Conservation (phyloP, 2,113 vertebrate genomes). For the Regulus satrapa region DNA sequence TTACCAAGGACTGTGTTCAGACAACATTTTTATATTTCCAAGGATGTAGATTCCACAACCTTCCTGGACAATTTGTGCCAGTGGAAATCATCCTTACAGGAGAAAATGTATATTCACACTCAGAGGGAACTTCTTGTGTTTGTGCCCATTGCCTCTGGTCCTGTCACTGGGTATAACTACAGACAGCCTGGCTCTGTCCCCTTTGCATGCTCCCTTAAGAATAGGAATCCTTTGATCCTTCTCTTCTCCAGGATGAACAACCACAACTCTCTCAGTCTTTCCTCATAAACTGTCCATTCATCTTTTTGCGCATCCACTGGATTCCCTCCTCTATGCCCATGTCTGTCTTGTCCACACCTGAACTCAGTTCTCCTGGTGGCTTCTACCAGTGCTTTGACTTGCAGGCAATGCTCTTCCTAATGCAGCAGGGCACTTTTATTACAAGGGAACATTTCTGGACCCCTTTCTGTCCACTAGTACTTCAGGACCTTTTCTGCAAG, state of each 20-base stretch:
- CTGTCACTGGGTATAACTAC: no score
- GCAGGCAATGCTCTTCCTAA: not conserved
- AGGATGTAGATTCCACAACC: not conserved
- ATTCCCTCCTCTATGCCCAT: not conserved
- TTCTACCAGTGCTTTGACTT: not conserved
- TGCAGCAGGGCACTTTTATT: not conserved
- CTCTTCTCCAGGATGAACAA: not conserved
- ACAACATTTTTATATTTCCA: not conserved
- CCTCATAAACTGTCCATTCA: not conserved
- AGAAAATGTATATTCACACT: not conserved
- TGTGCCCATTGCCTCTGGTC: not conserved
- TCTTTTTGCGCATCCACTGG: not conserved
- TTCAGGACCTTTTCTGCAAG: not conserved
- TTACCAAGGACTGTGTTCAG: not conserved
- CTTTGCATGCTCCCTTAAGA: not conserved
- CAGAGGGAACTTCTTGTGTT: not conserved
- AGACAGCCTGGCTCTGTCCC: not conserved
- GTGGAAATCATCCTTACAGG: not conserved
- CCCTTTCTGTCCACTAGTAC: not conserved
- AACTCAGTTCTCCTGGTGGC: accelerated
- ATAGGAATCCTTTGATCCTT: not conserved
- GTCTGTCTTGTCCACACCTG: not conserved
- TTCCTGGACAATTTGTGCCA: not conserved
- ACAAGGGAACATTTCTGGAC: not conserved
- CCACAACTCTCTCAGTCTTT: not conserved